A percentile compares a stretch with the other conserved stretches of the same genome.
These are phyloP conservation scores for Abrostola tripartita DNA, from an alignment of 2,888 invertebrate genomes.

Conservation along the genomic window DNA sequence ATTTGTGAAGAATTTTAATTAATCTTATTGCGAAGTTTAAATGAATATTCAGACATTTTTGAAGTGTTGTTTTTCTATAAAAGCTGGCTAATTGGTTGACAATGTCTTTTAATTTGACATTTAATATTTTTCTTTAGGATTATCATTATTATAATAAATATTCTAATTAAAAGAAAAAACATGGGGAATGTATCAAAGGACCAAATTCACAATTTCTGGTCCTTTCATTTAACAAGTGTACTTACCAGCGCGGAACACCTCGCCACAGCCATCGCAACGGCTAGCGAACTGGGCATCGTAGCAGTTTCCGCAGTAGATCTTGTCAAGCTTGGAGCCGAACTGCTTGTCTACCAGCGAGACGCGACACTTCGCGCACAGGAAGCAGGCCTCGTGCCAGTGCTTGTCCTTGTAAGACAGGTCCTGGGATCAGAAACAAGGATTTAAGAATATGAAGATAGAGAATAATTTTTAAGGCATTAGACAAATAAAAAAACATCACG, in stretches of 20 bases:
- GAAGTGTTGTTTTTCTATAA: neutral
- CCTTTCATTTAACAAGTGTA: conserved; percentile 53
- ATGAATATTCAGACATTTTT: conserved; percentile 13
- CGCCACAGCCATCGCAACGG: conserved; percentile 99
- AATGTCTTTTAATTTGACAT: too few relatives aligned
- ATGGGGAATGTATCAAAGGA: conserved; percentile 4
- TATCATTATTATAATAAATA: too few relatives aligned
- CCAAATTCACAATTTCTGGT: conserved; percentile 3
- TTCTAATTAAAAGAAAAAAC: too few relatives aligned
- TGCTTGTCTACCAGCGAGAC: conserved; percentile 99
- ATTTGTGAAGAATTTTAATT: conserved; percentile 10
- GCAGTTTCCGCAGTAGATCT: conserved; percentile 99
- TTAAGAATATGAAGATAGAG: neutral
- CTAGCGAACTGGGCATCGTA: conserved; percentile 99
- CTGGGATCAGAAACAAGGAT: conserved; percentile 83
- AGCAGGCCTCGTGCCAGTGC: conserved; percentile 99
- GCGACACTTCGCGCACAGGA: conserved; percentile 99
- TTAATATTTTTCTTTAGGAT: too few relatives aligned
- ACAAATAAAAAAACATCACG: too few relatives aligned
- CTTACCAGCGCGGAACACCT: conserved; percentile 99
- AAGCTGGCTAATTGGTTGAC: neutral
- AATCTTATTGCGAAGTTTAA: neutral
- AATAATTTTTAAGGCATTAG: too few relatives aligned
- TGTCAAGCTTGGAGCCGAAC: conserved; percentile 99
- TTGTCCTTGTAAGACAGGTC: conserved; percentile 99